A percentile compares a stretch with the other conserved stretches of the same genome.
phyloP scores from a whole-genome alignment of 1,140 invertebrate species.

The Drosophila sp. region DNA sequence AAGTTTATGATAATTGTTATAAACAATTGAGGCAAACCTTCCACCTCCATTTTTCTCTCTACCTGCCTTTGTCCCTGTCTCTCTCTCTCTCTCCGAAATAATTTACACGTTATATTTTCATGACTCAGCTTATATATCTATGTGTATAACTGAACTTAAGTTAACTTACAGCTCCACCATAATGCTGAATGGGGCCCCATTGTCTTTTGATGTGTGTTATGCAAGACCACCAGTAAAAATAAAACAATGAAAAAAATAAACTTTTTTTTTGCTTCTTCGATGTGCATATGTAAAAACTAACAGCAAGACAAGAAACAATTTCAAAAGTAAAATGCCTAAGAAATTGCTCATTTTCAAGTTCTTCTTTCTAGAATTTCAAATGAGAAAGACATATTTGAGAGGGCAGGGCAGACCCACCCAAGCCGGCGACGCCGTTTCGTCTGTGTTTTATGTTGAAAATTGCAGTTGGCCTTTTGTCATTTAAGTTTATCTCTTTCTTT shows the following conservation, averaged over 20 bases:
- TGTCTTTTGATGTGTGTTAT: slow-evolving; percentile 31
- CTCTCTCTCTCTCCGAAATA: not conserved
- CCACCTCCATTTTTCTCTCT: not conserved
- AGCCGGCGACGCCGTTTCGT: slow-evolving; percentile 45
- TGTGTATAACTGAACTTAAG: slow-evolving; percentile 9
- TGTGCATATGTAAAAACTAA: slow-evolving; percentile 27
- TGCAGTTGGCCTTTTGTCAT: slow-evolving; percentile 32
- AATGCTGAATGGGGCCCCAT: slow-evolving; percentile 19
- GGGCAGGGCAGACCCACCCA: not conserved
- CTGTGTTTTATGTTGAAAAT: slow-evolving; percentile 32
- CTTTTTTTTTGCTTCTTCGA: slow-evolving; percentile 23
- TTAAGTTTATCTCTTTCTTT: not conserved
- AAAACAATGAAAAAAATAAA: slow-evolving; percentile 58
- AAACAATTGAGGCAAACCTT: slow-evolving; percentile 22
- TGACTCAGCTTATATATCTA: slow-evolving; percentile 7
- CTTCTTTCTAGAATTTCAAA: slow-evolving; percentile 62
- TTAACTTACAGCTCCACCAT: slow-evolving; percentile 26
- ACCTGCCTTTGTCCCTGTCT: not conserved
- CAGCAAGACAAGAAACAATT: slow-evolving; percentile 50
- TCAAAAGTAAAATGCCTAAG: slow-evolving; percentile 57
- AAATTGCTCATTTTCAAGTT: slow-evolving; percentile 64
- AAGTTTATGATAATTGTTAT: slow-evolving; percentile 22
- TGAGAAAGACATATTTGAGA: slow-evolving; percentile 23
- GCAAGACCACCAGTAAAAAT: slow-evolving; percentile 47
- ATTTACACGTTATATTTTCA: slow-evolving; percentile 16